Percentiles rank a stretch among this genome's conserved stretches.
Evolutionary conservation across 1,140 invertebrate genomes (phyloP).

Genomic region (Protaetia brevitarsis): DNA sequence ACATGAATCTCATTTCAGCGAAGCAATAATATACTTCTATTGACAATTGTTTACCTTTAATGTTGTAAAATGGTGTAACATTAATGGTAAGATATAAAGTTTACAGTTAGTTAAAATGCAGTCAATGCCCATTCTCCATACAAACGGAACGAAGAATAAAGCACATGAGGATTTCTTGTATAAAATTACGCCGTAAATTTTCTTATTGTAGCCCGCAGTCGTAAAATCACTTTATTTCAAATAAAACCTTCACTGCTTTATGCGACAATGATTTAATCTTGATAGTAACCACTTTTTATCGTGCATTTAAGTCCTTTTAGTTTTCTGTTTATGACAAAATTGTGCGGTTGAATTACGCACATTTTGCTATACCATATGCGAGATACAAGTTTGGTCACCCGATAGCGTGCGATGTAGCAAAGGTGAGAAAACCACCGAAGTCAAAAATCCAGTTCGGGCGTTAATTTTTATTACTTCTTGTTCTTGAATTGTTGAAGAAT

Average conservation of each 20-base stretch:
- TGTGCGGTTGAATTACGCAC: too few species aligned
- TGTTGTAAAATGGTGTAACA: conserved; percentile 6
- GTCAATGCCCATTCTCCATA: not conserved
- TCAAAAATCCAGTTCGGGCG: too few species aligned
- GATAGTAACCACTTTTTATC: not conserved
- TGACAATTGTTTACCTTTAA: conserved; percentile 1
- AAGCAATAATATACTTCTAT: not conserved
- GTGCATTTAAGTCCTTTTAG: not conserved
- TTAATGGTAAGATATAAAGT: not conserved
- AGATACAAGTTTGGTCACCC: too few species aligned
- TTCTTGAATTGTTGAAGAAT: too few species aligned
- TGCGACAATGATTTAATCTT: not conserved
- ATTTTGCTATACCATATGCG: too few species aligned
- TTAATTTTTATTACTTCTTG: too few species aligned
- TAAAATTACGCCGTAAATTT: conserved; percentile 9
- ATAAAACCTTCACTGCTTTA: conserved; percentile 10
- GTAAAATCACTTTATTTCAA: not conserved
- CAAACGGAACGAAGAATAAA: not conserved
- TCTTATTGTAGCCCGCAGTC: not conserved
- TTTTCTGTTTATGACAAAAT: not conserved
- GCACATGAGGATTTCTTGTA: not conserved
- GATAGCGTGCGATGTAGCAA: too few species aligned
- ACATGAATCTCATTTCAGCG: not conserved
- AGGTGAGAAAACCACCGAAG: too few species aligned
- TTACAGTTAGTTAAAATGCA: conserved; percentile 8